Base-by-base conservation (phyloP, 2,113 vertebrate genomes). In the Ovibos moschatus region DNA sequence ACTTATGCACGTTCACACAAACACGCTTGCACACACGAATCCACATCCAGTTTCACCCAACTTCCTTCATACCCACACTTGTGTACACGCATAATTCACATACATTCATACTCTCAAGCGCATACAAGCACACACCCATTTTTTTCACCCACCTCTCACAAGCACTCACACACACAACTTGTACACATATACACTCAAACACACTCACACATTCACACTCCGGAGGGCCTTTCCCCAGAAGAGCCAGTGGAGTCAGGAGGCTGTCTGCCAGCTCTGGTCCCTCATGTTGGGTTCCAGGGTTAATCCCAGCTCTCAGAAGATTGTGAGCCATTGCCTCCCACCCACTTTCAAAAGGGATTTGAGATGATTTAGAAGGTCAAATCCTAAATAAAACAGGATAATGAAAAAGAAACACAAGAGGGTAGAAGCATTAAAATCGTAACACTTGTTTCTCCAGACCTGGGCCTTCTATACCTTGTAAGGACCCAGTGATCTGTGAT, bases 191-290 rank as follows among this genome's bases (percentile, higher is more conserved):
- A 14, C 50, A 57, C 17, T 12, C 33, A 9, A 14, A 15, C 36
- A 15, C 16, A 4, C 13, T 11, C 51, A 45, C 30, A 43, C 25
- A n/a, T 27, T 14, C 25, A 45, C 30, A 30, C 43, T 0, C 3
- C 1, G 2, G 33, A 6, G 25, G 36, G 11, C 90, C 51, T 17
- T 6, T 23, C 19, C 0, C 2, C 19, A 40, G 19, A 21, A 1
- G n/a, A 76, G 78, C 40, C 0, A 40, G 51, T 11, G 25, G 33
- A 50, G 67, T 23, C 33, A 17, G 15, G 9, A 2, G 50, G 28
- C 17, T 6, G 43, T 23, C 60, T 17, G 36, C n/a, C 36, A 45
- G 55, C 28, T 27, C 71, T 5, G 9, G 23, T 27, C 27, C 45
- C 55, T 58, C 16, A 9, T 12, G 9, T 71, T 30, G 43, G 11